Base-by-base conservation (phyloP, 2,797 vertebrate genomes). In the Ceryle rudis region DNA sequence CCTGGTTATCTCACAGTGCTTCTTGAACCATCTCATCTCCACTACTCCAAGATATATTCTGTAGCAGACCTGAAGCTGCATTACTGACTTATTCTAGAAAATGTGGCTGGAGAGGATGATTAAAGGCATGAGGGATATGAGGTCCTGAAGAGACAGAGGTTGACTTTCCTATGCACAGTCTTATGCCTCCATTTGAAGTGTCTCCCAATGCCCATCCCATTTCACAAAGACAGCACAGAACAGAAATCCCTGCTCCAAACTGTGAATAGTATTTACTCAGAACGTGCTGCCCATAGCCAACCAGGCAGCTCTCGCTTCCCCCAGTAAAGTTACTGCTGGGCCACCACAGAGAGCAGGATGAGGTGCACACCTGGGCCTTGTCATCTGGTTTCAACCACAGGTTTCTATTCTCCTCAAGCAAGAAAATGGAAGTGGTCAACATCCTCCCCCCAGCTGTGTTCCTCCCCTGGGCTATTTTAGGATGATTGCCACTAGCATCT, bases 381-480 rank as follows among this genome's bases (percentile, higher is more conserved):
- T 33, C 42, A 2, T 28, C 55, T 33, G 12, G 67, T 93, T 97
- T 95, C 89, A 92, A 60, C 87, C 61, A 89, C 79, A 78, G 26
- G 55, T 78, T 93, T 94, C 94, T 94, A 3, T 87, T 92, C 79
- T 86, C 20, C 70, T 85, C 51, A 64, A 62, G 29, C 9, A 77
- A 90, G 57, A 81, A 90, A 89, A 87, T 7, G 11, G 89, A 86
- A 81, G 25, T 37, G 82, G 71, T 33, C 11, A 46, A 13, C 3
- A 5, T 51, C 17, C 17, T 26, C 29, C 19, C 12, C 10, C 11
- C 26, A 87, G 51, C 58, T 86, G 67, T 42, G 33, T 39, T 86
- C 26, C 49, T 28, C 39, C 8, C 10, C 23, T 41, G 12, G 3
- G 14, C 44, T 95, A 67, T 78, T 94, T 89, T 52, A 39, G 55